phyloP scores from a whole-genome alignment of 2,888 invertebrate genomes.

The Arge pagana region DNA sequence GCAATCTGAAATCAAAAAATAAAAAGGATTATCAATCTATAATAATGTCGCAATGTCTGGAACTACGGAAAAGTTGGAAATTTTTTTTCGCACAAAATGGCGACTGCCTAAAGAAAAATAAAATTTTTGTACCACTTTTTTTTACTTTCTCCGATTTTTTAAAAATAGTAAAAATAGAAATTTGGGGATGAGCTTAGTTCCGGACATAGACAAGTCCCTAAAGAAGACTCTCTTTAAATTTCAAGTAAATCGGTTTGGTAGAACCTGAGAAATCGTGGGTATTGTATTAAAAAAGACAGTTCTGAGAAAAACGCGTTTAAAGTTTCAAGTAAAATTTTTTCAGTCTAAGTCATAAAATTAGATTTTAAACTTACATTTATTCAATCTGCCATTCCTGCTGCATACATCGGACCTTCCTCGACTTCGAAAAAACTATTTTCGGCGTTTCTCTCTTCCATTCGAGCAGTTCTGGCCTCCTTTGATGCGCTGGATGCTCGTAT shows the following conservation, averaged over 20 bases:
- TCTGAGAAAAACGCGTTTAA: slow-evolving; percentile 25
- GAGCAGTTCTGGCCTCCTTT: slow-evolving; percentile 11
- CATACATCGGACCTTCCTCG: slow-evolving; percentile 19
- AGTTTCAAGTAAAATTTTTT: background rate
- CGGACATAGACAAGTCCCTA: background rate
- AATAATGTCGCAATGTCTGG: background rate
- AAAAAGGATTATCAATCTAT: background rate
- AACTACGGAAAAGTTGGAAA: background rate
- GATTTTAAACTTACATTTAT: slow-evolving; percentile 6
- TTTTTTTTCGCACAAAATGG: slow-evolving; percentile 9
- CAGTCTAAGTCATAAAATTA: background rate
- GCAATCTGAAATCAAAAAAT: background rate
- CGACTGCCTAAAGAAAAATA: background rate
- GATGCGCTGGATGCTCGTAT: background rate
- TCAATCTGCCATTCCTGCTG: slow-evolving; percentile 13
- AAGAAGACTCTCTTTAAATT: slow-evolving; percentile 1
- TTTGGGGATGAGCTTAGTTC: background rate
- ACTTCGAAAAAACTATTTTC: background rate
- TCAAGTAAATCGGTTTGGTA: slow-evolving; percentile 9
- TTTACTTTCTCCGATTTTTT: background rate
- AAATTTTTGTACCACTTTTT: background rate
- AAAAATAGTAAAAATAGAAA: background rate
- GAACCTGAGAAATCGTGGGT: slow-evolving; percentile 11
- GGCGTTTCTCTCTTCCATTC: background rate
- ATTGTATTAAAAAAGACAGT: slow-evolving; percentile 17